Percentiles rank a stretch among this genome's conserved stretches.
phyloP scores from a whole-genome alignment of 1,140 invertebrate genomes.

The Drosophila ficusphila region DNA sequence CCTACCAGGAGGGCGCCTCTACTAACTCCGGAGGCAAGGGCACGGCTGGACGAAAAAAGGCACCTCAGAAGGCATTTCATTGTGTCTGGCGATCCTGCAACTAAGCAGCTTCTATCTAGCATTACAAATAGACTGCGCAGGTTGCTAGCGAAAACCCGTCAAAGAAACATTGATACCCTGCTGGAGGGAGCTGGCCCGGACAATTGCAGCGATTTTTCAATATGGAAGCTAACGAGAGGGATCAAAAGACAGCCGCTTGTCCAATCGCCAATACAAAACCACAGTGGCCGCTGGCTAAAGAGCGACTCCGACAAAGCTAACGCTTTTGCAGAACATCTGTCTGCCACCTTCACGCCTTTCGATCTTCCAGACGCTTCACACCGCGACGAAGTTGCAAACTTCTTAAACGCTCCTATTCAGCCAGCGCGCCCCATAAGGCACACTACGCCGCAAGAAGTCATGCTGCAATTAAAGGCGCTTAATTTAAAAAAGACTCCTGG shows the following conservation, averaged over 20 bases:
- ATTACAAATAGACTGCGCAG: background rate
- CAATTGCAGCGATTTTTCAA: background rate
- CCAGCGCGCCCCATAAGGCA: too few relatives aligned
- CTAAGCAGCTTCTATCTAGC: background rate
- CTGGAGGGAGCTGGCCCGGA: background rate
- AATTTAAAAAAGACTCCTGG: too few relatives aligned
- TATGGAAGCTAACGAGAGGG: background rate
- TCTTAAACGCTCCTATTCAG: too few relatives aligned
- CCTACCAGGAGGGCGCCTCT: background rate
- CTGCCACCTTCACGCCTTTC: too few relatives aligned
- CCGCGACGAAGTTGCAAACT: too few relatives aligned
- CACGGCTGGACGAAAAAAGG: conserved; percentile 1
- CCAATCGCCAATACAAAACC: conserved; percentile 3
- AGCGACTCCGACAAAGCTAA: background rate
- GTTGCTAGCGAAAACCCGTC: background rate
- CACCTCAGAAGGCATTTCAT: background rate
- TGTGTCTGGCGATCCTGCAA: background rate
- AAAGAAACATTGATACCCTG: background rate
- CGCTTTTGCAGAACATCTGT: too few relatives aligned
- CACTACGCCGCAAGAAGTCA: too few relatives aligned
- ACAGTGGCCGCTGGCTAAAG: background rate
- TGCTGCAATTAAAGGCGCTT: too few relatives aligned
- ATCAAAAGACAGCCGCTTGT: background rate
- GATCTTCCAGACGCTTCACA: too few relatives aligned
- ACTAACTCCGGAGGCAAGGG: background rate